Evolutionary conservation across 2,888 invertebrate species (phyloP), one percentile per base, ranked within the genome.

Genomic region (Dichetophora obliterata): DNA sequence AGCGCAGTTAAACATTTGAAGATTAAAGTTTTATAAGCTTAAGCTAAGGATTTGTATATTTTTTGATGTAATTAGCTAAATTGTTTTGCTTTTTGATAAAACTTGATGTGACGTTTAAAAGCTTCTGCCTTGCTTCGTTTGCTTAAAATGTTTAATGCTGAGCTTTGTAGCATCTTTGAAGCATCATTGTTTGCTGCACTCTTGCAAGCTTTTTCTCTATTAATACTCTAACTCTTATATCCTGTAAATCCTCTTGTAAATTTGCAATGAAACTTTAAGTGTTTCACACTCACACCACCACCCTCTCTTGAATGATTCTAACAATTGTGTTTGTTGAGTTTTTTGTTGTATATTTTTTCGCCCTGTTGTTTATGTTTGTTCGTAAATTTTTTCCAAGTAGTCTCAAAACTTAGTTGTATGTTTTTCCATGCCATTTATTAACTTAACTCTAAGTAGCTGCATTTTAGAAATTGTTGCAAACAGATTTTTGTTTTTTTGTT

Each of bases 241-340:
- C 14, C 57, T 19, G 14, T 24, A 14, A 48, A 24, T 14, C 22
- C 68, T 34, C 68, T 24, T 59, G 19, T 37, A 65, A 65, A 66
- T 48, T 59, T 24, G 57, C 57, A 24, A 66, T 9, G 9, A 37
- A 16, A 24, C 8, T 50, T 19, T 50, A 48, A 50, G 6, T 50
- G 19, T 50, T 27, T 50, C 5, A 74, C 54, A 65, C 22, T n/a
- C 22, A 24, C 22, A 24, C 2, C 24, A 37, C 5, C 16, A 9
- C 59, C 34, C 5, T 16, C 16, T 19, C 27, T 70, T 69, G 37
- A 14, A 34, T 31, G 27, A 22, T 24, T 31, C 52, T 66, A 52
- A 11, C 43, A 74, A 66, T 76, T 76, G 71, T 76, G 71, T 75
- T 74, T 71, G 71, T 76, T 75, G 52, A 65, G 65, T 76, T 66